A percentile compares a stretch with the other conserved stretches of the same genome.
Conservation (phyloP, 2,888 invertebrate species). For the Drosophila dives region DNA sequence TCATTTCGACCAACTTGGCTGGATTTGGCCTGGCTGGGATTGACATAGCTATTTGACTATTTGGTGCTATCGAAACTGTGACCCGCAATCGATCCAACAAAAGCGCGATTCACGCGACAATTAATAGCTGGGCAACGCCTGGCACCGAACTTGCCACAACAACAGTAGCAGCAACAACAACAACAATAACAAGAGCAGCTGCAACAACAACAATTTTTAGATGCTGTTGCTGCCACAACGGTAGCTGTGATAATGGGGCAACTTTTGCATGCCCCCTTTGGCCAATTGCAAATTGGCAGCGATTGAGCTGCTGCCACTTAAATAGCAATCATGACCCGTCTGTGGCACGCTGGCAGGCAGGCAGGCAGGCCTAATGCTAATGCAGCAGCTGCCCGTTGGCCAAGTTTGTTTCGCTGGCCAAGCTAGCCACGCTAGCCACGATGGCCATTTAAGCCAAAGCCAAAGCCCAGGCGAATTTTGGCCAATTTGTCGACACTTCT, state of each 20-base stretch:
- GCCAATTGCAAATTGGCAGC: conserved; percentile 60
- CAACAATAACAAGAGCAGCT: neutral
- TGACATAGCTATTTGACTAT: conserved; percentile 43
- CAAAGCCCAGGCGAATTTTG: conserved; percentile 22
- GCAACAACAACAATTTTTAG: neutral
- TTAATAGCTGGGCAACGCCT: conserved; percentile 72
- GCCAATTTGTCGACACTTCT: conserved; percentile 79
- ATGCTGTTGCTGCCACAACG: conserved; percentile 42
- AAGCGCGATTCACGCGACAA: conserved; percentile 74
- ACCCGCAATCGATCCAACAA: conserved; percentile 80
- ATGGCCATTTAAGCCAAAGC: conserved; percentile 3
- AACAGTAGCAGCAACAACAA: neutral
- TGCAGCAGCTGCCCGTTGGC: conserved; percentile 61
- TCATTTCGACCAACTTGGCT: too few relatives aligned
- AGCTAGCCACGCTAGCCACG: conserved; percentile 8
- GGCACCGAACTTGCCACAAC: conserved; percentile 47
- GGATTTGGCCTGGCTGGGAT: conserved; percentile 11
- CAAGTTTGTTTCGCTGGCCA: conserved; percentile 31
- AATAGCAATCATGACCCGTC: conserved; percentile 52
- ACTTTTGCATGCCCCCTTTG: conserved; percentile 47
- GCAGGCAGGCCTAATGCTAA: conserved; percentile 58
- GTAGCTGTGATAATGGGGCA: conserved; percentile 76
- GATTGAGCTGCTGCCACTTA: conserved; percentile 61
- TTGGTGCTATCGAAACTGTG: conserved; percentile 67
- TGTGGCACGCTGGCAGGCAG: conserved; percentile 35